These are phyloP conservation scores for Aleadryas rufinucha DNA, from an alignment of 2,113 vertebrate genomes.

Conservation along the genomic window DNA sequence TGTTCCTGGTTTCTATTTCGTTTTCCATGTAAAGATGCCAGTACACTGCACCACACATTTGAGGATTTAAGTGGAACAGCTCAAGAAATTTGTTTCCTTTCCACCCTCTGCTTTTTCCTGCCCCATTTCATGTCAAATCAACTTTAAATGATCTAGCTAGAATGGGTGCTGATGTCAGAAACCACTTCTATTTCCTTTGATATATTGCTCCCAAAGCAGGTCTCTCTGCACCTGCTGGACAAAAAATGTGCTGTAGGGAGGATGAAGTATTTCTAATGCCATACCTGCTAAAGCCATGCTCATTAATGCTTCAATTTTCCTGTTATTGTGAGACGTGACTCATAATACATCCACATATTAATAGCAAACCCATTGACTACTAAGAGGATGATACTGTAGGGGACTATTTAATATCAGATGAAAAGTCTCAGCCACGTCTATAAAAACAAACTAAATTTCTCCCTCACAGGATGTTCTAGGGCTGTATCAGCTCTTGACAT, in stretches of 20 bases:
- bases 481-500: background rate
- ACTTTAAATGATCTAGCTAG: background rate
- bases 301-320: background rate
- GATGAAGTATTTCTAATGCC: background rate
- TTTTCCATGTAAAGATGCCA: background rate
- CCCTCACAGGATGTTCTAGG: background rate
- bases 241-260: background rate
- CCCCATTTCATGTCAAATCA: background rate
- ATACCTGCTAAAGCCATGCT: background rate
- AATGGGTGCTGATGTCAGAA: background rate
- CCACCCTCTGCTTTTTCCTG: background rate
- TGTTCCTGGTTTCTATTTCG: background rate
- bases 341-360: background rate
- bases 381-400: background rate
- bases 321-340: background rate
- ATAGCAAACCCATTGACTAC: background rate
- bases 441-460: background rate
- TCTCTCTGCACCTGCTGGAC: background rate
- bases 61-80: background rate
- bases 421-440: background rate
- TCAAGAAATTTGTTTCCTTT: background rate
- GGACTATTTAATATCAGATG: background rate
- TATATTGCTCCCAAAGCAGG: background rate
- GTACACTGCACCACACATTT: background rate
- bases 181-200: background rate